Base-by-base conservation (phyloP, 2,888 invertebrate species). In the Sesia bembeciformis region DNA sequence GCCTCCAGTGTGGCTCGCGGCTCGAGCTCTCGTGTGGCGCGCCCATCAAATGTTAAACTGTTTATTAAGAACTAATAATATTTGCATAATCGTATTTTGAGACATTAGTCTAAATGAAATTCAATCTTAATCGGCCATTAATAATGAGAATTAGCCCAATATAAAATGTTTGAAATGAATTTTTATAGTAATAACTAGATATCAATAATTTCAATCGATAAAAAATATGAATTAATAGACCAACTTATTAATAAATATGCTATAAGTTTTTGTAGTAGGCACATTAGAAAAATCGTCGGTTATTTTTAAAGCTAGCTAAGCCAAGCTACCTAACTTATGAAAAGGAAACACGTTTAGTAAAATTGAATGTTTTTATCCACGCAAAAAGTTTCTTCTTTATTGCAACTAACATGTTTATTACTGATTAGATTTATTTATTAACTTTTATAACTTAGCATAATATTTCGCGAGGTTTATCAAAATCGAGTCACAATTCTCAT, bases 51-150 rank as follows among this genome's bases (percentile, higher is more conserved):
- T 74, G 68, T 73, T 78, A 78, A 84, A 86, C 80, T 78, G 81
- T 82, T 81, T 86, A 86, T 85, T 85, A 85, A 76, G 77, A 85
- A 84, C 81, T 78, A 83, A 86, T 87, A 75, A 78, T 85, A 88
- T 88, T 88, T 85, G 85, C 86, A 88, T 88, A 88, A 88, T 84
- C 76, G 74, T 76, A 74, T 84, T 80, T 81, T 74, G 72, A 81
- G 76, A 76, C 77, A 75, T 79, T 69, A 76, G 71, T 74, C 68
- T 65, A 76, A 74, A 84, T 81, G 84, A 84, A 83, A 88, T 81
- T 78, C 81, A 79, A 87, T 86, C 76, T 81, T 82, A 81, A 87
- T 85, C 62, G 82, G 60, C 77, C 74, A 78, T 85, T 85, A 78
- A 79, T 81, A 81, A 76, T 67, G 70, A 73, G 74, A 86, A 87